phyloP scores from a whole-genome alignment of 2,888 invertebrate genomes.

The Rhagophthalmus giganteus region DNA sequence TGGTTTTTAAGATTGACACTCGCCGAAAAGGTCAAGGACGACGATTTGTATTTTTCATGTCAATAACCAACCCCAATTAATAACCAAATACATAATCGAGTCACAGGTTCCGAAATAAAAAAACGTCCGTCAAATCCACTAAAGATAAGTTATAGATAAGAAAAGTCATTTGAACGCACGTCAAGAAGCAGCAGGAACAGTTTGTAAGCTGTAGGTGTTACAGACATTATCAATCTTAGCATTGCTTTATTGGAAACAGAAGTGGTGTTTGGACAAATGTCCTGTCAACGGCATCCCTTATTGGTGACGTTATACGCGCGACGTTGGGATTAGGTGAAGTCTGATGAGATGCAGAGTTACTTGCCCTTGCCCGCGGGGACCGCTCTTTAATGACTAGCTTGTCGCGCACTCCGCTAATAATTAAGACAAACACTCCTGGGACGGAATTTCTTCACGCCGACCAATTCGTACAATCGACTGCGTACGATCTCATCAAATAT shows the following conservation, averaged over 20 bases:
- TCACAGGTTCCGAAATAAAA: no score
- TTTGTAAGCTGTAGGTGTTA: conserved; percentile 13
- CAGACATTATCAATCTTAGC: conserved; percentile 37
- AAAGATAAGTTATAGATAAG: no score
- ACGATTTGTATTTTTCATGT: no score
- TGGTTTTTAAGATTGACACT: no score
- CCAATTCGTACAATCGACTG: conserved; percentile 36
- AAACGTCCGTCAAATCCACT: no score
- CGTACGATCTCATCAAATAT: conserved; percentile 26
- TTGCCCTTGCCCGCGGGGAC: conserved; percentile 50
- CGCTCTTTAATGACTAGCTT: conserved; percentile 55
- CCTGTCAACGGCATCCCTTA: conserved; percentile 53
- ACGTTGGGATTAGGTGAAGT: conserved; percentile 49
- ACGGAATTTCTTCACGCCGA: conserved; percentile 31
- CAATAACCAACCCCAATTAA: no score
- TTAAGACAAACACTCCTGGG: conserved; percentile 58
- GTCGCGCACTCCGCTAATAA: conserved; percentile 55
- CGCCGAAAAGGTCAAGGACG: no score
- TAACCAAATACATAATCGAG: no score
- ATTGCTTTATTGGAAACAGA: conserved; percentile 41
- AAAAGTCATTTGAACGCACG: no score
- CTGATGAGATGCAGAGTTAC: conserved; percentile 54
- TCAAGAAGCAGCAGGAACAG: conserved; percentile 9
- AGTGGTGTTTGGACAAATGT: conserved; percentile 50
- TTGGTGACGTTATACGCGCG: conserved; percentile 45